Conservation (phyloP, 2,797 vertebrate species). For the Schizopygopsis malacanthus region DNA sequence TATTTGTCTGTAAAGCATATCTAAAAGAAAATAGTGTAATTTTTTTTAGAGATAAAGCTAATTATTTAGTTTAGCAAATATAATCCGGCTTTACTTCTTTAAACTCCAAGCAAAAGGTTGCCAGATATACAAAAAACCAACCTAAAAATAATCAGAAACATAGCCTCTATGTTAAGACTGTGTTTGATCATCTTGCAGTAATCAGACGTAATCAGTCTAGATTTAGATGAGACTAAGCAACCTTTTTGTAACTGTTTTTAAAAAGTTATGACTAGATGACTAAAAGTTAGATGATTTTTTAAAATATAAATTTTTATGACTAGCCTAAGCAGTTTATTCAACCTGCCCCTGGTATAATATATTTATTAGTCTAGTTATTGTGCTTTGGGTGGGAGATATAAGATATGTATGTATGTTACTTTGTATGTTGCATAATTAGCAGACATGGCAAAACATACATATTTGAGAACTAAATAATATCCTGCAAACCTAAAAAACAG, state of each 20-base stretch:
- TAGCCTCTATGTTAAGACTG: background rate
- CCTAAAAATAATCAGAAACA: too few species aligned
- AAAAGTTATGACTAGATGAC: too few species aligned
- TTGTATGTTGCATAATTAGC: too few species aligned
- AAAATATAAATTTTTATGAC: background rate
- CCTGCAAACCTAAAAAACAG: too few species aligned
- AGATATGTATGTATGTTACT: too few species aligned
- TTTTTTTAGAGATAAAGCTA: too few species aligned
- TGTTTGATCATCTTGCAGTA: too few species aligned
- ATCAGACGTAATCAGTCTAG: too few species aligned
- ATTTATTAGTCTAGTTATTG: background rate
- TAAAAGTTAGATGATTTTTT: too few species aligned
- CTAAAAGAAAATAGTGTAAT: background rate
- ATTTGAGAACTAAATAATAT: background rate
- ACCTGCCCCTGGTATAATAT: background rate
- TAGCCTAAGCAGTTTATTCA: background rate
- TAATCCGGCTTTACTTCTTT: background rate
- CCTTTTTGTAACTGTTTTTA: background rate
- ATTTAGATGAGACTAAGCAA: too few species aligned
- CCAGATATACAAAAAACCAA: background rate
- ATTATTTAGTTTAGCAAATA: background rate
- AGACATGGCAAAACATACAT: too few species aligned
- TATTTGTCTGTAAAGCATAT: background rate
- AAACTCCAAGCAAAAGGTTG: background rate
- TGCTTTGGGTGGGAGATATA: too few species aligned